These are phyloP conservation scores for Erebia aethiops DNA, from an alignment of 2,888 invertebrate genomes.

Conservation along the genomic window DNA sequence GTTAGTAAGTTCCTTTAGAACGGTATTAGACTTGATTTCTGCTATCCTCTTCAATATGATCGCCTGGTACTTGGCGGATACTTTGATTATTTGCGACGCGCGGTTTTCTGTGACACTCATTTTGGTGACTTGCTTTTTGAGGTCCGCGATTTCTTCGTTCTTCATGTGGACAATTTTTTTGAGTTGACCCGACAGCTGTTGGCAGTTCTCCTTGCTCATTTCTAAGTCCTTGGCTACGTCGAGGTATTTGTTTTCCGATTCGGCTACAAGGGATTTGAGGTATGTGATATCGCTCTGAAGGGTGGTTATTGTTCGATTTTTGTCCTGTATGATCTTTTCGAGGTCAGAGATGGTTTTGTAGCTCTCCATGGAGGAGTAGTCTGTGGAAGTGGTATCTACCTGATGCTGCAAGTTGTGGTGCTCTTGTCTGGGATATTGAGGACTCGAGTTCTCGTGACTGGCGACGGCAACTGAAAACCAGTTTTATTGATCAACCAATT, in stretches of 20 bases:
- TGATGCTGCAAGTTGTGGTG: constrained; percentile 56
- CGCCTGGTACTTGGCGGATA: constrained; percentile 75
- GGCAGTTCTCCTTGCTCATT: constrained; percentile 63
- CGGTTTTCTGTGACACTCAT: constrained; percentile 70
- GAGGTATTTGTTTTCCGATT: constrained; percentile 70
- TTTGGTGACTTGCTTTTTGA: constrained; percentile 69
- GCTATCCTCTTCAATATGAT: constrained; percentile 73
- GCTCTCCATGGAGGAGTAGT: constrained; percentile 69
- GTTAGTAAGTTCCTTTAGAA: constrained; percentile 72
- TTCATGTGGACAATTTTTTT: constrained; percentile 73
- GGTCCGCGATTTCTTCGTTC: constrained; percentile 72
- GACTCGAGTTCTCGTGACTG: constrained; percentile 54
- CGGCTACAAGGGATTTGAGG: constrained; percentile 67
- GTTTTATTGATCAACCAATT: constrained; percentile 2
- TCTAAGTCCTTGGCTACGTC: constrained; percentile 70
- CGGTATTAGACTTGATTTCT: constrained; percentile 71
- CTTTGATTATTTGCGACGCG: constrained; percentile 73
- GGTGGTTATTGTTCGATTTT: constrained; percentile 69
- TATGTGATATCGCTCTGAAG: constrained; percentile 69
- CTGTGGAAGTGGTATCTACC: constrained; percentile 71
- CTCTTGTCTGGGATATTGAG: constrained; percentile 52
- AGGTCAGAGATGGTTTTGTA: constrained; percentile 71
- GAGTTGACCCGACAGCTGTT: constrained; percentile 67
- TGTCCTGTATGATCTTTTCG: constrained; percentile 72
- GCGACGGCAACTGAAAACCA: constrained; percentile 57